These are phyloP conservation scores for Drosophila suboccidentalis DNA, from an alignment of 2,888 invertebrate genomes.

Conservation along the genomic window DNA sequence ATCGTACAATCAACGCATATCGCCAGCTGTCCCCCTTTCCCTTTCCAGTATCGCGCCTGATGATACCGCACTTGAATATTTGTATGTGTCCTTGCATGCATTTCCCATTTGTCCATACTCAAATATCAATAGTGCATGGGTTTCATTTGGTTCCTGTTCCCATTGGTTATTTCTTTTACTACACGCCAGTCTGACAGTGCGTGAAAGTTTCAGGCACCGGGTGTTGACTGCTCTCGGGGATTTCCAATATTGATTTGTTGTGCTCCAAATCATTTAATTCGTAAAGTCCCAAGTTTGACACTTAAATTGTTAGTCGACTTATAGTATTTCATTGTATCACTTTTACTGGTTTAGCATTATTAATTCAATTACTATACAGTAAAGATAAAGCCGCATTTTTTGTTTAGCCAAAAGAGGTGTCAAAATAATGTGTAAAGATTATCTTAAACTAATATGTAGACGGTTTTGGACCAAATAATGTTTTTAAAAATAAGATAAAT, in stretches of 20 bases:
- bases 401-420: too few species aligned
- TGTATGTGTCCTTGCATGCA: constrained; percentile 43
- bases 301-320: constrained; percentile 25
- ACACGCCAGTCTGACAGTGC: constrained; percentile 42
- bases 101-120: constrained; percentile 42
- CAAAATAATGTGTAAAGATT: too few species aligned
- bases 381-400: too few species aligned
- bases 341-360: not conserved
- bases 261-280: constrained; percentile 5
- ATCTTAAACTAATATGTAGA: too few species aligned
- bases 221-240: constrained; percentile 24
- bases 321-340: not conserved
- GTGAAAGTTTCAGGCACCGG: constrained; percentile 39
- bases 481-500: too few species aligned
- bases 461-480: too few species aligned
- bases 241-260: constrained; percentile 27
- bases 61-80: constrained; percentile 12
- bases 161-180: constrained; percentile 43
- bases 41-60: not conserved
- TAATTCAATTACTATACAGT: not conserved
- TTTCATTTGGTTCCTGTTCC: constrained; percentile 40
- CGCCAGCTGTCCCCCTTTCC: not conserved
- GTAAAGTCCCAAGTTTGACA: constrained; percentile 48
- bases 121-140: constrained; percentile 56
- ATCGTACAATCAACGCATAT: constrained; percentile 45